Base-by-base conservation (phyloP, 2,113 vertebrate genomes). In the Origma solitaria region DNA sequence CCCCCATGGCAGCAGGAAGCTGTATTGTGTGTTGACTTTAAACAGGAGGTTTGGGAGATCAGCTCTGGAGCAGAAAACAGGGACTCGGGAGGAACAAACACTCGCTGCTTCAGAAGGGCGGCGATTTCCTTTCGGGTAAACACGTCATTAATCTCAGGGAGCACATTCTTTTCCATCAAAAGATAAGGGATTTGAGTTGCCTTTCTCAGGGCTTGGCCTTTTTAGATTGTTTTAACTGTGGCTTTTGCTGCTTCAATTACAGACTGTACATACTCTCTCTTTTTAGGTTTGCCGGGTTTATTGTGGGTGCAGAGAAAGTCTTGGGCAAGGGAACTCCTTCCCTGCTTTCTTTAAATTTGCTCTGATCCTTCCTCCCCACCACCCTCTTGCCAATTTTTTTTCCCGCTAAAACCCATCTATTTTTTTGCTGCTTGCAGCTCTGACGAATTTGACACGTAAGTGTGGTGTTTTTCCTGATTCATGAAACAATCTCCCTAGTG, bases 41-140 rank as follows among this genome's bases (percentile, higher is more conserved):
- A 96, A 93, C 92, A 89, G 95, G 95, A 95, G 96, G 88, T 82
- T 95, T 92, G 94, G 94, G 94, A 94, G 95, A 97, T 90, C 96
- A 80, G 91, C 47, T 94, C 97, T 90, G 91, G 96, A 97, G 97
- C 97, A 97, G 97, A 96, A 97, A 96, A 97, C 96, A 97, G 98
- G 95, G 97, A 97, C 98, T 98, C 93, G 97, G 98, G 98, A 98
- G 98, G 97, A 97, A 97, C 95, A 97, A 97, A 97, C 96, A 98
- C 98, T 98, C 90, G 64, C 97, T 97, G 98, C 98, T 98, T 98
- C 98, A 98, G 98, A 98, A 98, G 99, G 99, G 99, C 97, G 98
- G 98, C 13, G 96, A 98, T 98, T 99, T 99, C 99, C 99, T 99
- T 98, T 99, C 31, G 98, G 98, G 98, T 99, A 99, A 99, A 99